Percentiles rank a stretch among this genome's conserved stretches.
phyloP scores from a whole-genome alignment of 2,888 invertebrate species.

The Cremastinae sp. region DNA sequence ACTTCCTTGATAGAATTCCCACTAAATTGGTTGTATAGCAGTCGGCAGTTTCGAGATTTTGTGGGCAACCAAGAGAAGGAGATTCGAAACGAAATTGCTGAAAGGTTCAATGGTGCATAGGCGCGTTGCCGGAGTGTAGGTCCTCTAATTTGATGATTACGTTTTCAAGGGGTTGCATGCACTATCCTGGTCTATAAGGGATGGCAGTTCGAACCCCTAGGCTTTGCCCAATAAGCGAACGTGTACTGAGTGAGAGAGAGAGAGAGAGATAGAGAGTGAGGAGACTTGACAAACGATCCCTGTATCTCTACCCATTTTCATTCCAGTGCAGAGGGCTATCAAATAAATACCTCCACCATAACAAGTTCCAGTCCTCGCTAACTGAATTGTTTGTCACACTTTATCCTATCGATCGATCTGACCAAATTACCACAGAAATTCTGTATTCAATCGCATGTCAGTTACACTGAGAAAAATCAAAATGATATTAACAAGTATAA shows the following conservation, averaged over 20 bases:
- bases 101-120: slow-evolving; percentile 13
- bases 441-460: too few species aligned
- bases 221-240: slow-evolving; percentile 37
- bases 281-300: slow-evolving; percentile 38
- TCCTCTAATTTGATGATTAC: slow-evolving; percentile 38
- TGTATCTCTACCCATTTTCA: background rate
- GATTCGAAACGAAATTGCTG: background rate
- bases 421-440: too few species aligned
- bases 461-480: too few species aligned
- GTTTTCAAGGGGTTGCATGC: slow-evolving; percentile 15
- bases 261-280: background rate
- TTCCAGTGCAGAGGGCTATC: slow-evolving; percentile 15
- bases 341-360: slow-evolving; percentile 31
- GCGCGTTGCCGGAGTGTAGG: slow-evolving; percentile 17
- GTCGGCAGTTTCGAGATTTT: background rate
- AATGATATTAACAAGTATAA: too few species aligned
- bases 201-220: slow-evolving; percentile 31
- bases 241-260: background rate
- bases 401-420: background rate
- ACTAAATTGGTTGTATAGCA: too few species aligned
- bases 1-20: too few species aligned
- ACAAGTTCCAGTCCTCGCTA: slow-evolving; percentile 12
- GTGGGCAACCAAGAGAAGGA: background rate
- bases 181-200: background rate
- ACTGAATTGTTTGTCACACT: slow-evolving; percentile 32